phyloP scores from a whole-genome alignment of 2,888 invertebrate species.

The Dynastes maya region DNA sequence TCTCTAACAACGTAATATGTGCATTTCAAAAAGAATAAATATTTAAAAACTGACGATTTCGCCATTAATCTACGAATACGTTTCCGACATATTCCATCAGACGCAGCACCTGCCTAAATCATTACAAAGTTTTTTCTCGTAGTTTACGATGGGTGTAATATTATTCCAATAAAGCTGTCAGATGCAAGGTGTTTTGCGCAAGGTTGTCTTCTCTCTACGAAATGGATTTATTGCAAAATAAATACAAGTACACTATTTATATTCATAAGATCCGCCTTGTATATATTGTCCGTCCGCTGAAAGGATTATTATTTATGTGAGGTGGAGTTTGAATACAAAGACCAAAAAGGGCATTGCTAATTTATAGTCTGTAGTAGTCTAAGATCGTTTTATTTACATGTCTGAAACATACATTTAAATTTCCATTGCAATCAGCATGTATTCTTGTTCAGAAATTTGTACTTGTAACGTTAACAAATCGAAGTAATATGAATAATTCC shows the following conservation, averaged over 20 bases:
- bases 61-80: background rate
- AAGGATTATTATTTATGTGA: no score
- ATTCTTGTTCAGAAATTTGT: no score
- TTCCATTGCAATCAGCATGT: no score
- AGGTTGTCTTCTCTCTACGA: background rate
- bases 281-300: background rate
- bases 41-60: background rate
- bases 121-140: background rate
- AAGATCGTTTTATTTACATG: no score
- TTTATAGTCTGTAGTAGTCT: no score
- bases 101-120: slow-evolving; percentile 6
- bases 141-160: background rate
- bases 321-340: no score
- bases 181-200: slow-evolving; percentile 6
- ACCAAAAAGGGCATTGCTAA: no score
- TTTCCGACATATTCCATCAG: background rate
- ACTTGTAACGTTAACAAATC: no score
- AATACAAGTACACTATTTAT: slow-evolving; percentile 2
- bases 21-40: no score
- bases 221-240: slow-evolving; percentile 17
- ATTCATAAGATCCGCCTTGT: slow-evolving; percentile 6
- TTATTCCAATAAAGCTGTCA: background rate
- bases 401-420: no score
- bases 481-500: no score
- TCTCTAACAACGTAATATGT: no score